Conservation (phyloP, 53 echinoderm and acorn worm species). For the Temnopleurus reevesii region DNA sequence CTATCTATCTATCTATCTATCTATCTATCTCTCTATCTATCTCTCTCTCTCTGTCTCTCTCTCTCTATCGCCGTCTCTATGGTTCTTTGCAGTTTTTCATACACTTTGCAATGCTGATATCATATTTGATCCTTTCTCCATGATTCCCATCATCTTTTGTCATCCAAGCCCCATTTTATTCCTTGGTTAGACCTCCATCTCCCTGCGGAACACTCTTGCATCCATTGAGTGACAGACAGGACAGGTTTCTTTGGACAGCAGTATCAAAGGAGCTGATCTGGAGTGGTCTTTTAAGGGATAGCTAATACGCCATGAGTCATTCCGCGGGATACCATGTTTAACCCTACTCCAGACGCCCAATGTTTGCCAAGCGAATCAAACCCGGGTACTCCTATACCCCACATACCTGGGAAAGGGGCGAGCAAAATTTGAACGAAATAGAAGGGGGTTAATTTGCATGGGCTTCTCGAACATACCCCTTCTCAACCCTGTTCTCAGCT, state of each 20-base stretch:
- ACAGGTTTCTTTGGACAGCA: conserved; percentile 50
- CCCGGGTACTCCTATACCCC: conserved; percentile 25
- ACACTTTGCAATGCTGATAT: not conserved
- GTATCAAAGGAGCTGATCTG: conserved; percentile 43
- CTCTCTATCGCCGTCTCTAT: not conserved
- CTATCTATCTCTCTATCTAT: not conserved
- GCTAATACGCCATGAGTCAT: conserved; percentile 46
- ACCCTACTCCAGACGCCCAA: conserved; percentile 39
- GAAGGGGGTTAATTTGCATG: conserved; percentile 46
- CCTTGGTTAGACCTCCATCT: not conserved
- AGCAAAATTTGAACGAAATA: no score
- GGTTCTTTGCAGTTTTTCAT: no score
- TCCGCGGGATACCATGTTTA: conserved; percentile 35
- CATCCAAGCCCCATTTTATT: not conserved
- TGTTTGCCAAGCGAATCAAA: conserved; percentile 48
- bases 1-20: not conserved
- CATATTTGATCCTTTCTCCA: not conserved
- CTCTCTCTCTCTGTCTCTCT: not conserved
- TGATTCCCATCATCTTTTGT: not conserved
- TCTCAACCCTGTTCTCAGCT: conserved; percentile 8
- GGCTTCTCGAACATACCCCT: conserved; percentile 25
- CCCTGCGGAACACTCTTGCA: not conserved
- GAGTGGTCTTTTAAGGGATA: conserved; percentile 47
- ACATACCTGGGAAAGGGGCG: not conserved
- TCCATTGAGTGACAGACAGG: conserved; percentile 31